These are phyloP conservation scores for Peromyscus californicus DNA, from an alignment of 2,113 vertebrate genomes.

Conservation along the genomic window DNA sequence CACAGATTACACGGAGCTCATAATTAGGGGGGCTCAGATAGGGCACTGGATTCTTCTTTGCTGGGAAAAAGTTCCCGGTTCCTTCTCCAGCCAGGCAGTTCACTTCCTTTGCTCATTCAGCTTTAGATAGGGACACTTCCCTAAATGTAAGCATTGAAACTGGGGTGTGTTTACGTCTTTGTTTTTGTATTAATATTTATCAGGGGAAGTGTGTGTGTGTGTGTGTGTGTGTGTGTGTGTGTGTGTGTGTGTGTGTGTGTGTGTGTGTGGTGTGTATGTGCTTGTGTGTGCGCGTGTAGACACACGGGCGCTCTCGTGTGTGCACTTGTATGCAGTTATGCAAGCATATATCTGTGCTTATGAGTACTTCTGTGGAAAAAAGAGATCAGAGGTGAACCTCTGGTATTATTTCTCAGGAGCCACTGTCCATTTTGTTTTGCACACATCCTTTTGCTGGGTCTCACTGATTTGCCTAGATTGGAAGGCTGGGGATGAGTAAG, in stretches of 20 bases:
- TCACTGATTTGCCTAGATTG: not conserved
- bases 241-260: not conserved
- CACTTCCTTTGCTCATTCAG: slow-evolving; percentile 36
- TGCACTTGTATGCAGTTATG: fast-evolving
- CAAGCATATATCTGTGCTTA: not conserved
- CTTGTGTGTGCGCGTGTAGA: not conserved
- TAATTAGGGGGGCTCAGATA: slow-evolving; percentile 77
- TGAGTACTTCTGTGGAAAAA: not conserved
- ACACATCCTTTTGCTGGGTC: not conserved
- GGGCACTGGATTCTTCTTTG: slow-evolving; percentile 58
- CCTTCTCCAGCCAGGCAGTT: not conserved
- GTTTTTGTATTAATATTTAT: not conserved
- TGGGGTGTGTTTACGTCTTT: not conserved
- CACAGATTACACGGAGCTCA: slow-evolving; percentile 77
- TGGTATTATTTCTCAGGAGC: not conserved
- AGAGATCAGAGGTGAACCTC: not conserved
- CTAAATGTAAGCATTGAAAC: not conserved
- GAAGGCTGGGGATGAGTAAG: not conserved
- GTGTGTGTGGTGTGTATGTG: not conserved
- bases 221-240: not conserved
- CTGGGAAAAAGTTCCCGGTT: not conserved
- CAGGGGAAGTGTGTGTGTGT: not conserved
- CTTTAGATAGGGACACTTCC: not conserved
- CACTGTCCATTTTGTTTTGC: not conserved
- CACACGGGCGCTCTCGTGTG: fast-evolving